These are phyloP conservation scores for Clamator glandarius DNA, from an alignment of 2,797 vertebrate species.

Conservation along the genomic window DNA sequence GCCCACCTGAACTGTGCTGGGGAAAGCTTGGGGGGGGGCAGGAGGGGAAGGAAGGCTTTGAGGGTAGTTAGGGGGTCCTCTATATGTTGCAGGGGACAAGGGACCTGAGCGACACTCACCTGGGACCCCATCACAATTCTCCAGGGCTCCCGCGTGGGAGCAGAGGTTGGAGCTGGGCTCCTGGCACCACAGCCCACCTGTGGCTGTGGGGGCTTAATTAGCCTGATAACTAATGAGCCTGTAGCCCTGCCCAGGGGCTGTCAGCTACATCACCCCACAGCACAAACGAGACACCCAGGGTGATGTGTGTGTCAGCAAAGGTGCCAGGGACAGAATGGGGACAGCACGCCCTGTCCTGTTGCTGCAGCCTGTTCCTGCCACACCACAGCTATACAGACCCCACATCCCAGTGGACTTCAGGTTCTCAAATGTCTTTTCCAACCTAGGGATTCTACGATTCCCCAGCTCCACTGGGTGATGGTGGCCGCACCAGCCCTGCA, in stretches of 20 bases:
- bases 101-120: not conserved
- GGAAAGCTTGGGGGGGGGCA: not conserved
- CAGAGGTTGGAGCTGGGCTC: accelerated
- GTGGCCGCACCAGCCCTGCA: accelerated
- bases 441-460: too few relatives aligned
- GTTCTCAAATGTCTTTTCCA: too few relatives aligned
- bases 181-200: not conserved
- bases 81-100: accelerated
- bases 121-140: accelerated
- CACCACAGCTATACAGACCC: not conserved
- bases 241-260: not conserved
- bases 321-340: accelerated
- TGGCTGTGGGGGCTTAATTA: not conserved
- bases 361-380: not conserved
- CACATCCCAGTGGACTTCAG: accelerated
- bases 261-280: too few relatives aligned
- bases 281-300: not conserved
- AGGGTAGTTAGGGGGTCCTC: not conserved
- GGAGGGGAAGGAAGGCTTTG: accelerated
- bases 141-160: accelerated
- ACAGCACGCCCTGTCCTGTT: accelerated
- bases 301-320: not conserved
- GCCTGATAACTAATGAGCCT: not conserved
- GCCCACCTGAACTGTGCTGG: not conserved
- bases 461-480: accelerated